phyloP scores from a whole-genome alignment of 2,113 vertebrate species.

The Semicossyphus pulcher region DNA sequence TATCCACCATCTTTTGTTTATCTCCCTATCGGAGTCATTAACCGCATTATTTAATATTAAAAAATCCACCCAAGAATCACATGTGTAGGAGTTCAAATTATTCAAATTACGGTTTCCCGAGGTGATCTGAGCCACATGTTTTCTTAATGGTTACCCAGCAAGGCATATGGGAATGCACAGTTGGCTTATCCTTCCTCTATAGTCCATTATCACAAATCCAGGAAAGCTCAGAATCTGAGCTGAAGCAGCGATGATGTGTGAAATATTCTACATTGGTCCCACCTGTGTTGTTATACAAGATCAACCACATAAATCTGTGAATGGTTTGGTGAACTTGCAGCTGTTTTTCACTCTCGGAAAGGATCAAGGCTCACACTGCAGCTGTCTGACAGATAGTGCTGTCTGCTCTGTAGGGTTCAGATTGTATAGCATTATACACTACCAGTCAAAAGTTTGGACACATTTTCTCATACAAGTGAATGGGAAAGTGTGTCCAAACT shows the following conservation, averaged over 20 bases:
- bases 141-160: slow-evolving; percentile 7
- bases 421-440: neutral
- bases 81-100: neutral
- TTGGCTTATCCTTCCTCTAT: neutral
- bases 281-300: slow-evolving; percentile 27
- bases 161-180: neutral
- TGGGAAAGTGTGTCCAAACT: too few species aligned
- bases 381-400: slow-evolving; percentile 24
- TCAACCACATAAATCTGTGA: slow-evolving; percentile 47
- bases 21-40: slow-evolving; percentile 23
- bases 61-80: neutral
- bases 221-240: slow-evolving; percentile 16
- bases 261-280: slow-evolving; percentile 44
- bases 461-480: too few species aligned
- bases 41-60: slow-evolving; percentile 2
- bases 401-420: neutral
- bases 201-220: neutral
- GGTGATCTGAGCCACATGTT: slow-evolving; percentile 25
- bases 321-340: slow-evolving; percentile 48
- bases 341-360: slow-evolving; percentile 37
- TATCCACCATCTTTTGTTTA: slow-evolving; percentile 32
- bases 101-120: neutral
- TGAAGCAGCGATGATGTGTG: slow-evolving; percentile 28
- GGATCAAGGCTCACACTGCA: slow-evolving; percentile 22
- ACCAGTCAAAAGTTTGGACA: too few species aligned